Evolutionary conservation across 2,888 invertebrate genomes (phyloP), one percentile per base, ranked within the genome.

Genomic region (Ashinkailepas kermadecensis): DNA sequence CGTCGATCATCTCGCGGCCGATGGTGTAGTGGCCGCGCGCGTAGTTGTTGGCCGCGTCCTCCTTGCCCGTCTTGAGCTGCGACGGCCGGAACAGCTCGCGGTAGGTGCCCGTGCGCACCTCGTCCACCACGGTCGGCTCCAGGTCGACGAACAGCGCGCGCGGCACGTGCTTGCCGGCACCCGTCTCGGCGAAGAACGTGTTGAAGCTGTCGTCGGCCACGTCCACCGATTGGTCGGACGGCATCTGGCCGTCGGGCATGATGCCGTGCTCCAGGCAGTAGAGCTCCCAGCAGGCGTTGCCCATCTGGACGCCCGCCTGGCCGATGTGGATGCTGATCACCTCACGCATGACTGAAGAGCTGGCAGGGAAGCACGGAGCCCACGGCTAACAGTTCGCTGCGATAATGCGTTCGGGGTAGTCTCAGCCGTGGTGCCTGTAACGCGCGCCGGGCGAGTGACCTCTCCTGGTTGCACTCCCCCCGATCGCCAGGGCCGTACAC

Each of bases 161-260:
- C 0, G 96, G 96, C 80, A 96, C 95, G 90, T 95, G 94, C 87
- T 95, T 95, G 18, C 95, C 95, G 81, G 92, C 90, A 84, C 91
- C 93, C 10, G 95, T 95, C 87, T 96, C 95, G 78, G 82, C 82
- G 84, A 88, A 88, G 87, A 90, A 90, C 86, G 90, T 90, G 56
- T 89, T 89, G 87, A 88, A 90, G 67, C 89, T 89, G 83, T 89
- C 88, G 85, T 90, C 89, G 56, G 87, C 84, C 7, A 84, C 85
- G 1, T 86, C 86, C 8, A 85, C 70, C 3, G 85, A 85, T 80
- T 85, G 84, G 82, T 86, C 86, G 12, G 85, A 83, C n/a, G 86
- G 85, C 86, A 86, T 86, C 65, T 84, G 84, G 9, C 86, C 88
- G 85, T 89, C 89, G 58, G 89, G 89, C 85, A 88, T 88, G 84